These are phyloP conservation scores for Glossosoma conforme DNA, from an alignment of 1,140 invertebrate species.

Conservation along the genomic window DNA sequence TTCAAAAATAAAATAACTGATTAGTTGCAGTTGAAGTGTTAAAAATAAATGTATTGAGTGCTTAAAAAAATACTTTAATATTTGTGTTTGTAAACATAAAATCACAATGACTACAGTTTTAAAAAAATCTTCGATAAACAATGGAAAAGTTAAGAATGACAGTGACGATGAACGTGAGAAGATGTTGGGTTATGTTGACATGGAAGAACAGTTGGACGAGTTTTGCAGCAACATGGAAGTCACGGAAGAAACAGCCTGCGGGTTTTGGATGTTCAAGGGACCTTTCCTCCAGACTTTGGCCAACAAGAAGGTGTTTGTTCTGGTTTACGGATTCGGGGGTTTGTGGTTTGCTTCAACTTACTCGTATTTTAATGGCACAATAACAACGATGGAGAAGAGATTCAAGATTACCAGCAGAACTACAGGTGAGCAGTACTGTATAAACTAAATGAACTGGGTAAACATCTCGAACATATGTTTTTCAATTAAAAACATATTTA, in stretches of 20 bases:
- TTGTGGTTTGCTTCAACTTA: conserved; percentile 71
- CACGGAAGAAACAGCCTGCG: conserved; percentile 59
- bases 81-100: not conserved
- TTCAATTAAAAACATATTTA: no score
- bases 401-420: conserved; percentile 74
- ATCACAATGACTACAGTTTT: not conserved
- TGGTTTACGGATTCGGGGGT: conserved; percentile 68
- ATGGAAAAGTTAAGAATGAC: not conserved
- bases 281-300: conserved; percentile 59
- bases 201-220: conserved; percentile 47
- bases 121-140: not conserved
- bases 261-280: conserved; percentile 56
- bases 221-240: conserved; percentile 50
- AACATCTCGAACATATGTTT: no score
- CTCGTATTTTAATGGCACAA: conserved; percentile 71
- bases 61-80: not conserved
- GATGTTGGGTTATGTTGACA: conserved; percentile 35
- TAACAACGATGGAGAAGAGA: conserved; percentile 75
- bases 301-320: conserved; percentile 69
- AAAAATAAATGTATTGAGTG: not conserved
- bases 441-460: no score
- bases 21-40: no score
- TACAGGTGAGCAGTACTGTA: conserved; percentile 61
- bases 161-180: conserved; percentile 28
- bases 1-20: no score